These are phyloP conservation scores for Rhynchotus rufescens DNA, from an alignment of 2,797 vertebrate species.

Conservation along the genomic window DNA sequence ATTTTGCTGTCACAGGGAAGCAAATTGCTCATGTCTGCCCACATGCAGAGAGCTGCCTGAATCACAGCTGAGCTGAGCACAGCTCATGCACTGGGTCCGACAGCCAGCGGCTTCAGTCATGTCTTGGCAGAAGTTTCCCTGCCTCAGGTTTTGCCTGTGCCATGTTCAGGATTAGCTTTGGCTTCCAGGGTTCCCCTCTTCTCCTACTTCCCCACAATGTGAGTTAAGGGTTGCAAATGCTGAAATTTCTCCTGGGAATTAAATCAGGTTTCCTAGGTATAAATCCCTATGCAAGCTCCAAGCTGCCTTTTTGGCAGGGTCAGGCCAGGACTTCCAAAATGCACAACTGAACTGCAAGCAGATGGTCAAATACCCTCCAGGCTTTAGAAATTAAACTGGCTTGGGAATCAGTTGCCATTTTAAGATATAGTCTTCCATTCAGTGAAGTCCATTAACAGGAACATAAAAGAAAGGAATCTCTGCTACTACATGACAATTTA, in stretches of 20 bases:
- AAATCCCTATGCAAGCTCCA: not conserved
- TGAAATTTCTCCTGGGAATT: not conserved
- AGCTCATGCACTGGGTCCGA: not conserved
- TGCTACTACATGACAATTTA: constrained; percentile 19
- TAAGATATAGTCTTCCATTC: not conserved
- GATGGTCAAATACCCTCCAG: constrained; percentile 43
- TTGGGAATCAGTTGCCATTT: constrained; percentile 7
- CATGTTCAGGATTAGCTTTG: not conserved
- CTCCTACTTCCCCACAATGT: not conserved
- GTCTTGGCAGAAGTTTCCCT: not conserved
- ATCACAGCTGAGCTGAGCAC: not conserved
- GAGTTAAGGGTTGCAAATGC: not conserved
- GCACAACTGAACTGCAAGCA: constrained; percentile 35
- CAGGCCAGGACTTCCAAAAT: constrained; percentile 58
- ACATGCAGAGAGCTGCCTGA: not conserved
- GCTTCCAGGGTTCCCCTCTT: not conserved
- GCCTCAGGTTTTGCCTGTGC: not conserved
- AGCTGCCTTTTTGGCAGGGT: not conserved
- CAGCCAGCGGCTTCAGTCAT: not conserved
- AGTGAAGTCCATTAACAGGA: not conserved
- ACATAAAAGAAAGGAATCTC: constrained; percentile 8
- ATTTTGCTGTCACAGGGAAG: not conserved
- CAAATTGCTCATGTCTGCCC: not conserved
- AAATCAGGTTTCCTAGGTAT: not conserved
- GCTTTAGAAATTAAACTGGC: constrained; percentile 16